Evolutionary conservation across 2,797 vertebrate species (phyloP).

Genomic region (Chiroxiphia lanceolata): DNA sequence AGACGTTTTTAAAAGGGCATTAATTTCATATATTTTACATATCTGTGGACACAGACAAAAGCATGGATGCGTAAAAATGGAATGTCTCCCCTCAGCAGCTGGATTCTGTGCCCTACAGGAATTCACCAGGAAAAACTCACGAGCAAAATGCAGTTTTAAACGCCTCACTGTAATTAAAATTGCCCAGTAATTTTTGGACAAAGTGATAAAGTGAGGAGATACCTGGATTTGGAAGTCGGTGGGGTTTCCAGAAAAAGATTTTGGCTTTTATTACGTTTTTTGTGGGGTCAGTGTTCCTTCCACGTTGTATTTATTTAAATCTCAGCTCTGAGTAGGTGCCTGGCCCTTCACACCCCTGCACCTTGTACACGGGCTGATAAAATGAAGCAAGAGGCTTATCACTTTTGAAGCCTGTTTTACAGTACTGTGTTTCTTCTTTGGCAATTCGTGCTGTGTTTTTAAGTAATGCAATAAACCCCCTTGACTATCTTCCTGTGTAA

Average conservation of each 20-base stretch:
- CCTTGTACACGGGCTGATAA: conserved; percentile 42
- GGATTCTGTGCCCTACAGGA: neutral
- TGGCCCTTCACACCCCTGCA: neutral
- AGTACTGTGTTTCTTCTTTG: conserved; percentile 11
- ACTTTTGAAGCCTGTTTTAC: conserved; percentile 51
- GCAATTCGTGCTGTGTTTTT: conserved; percentile 51
- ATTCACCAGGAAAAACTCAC: neutral
- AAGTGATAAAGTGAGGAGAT: neutral
- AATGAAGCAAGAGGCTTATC: conserved; percentile 40
- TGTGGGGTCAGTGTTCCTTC: neutral
- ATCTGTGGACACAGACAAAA: neutral
- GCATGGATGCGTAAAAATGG: neutral
- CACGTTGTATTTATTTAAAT: conserved; percentile 24
- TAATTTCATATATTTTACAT: neutral
- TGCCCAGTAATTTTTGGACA: neutral
- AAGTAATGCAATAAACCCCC: conserved; percentile 53
- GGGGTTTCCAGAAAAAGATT: neutral
- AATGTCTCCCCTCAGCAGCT: neutral
- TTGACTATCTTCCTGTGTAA: conserved; percentile 18
- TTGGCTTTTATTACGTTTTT: neutral
- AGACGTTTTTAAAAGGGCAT: neutral
- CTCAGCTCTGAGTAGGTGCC: neutral
- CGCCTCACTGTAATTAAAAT: conserved; percentile 17
- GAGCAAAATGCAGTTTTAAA: neutral
- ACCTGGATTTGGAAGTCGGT: neutral